Evolutionary conservation across 2,113 vertebrate species (phyloP).

Genomic region (Macquaria australasica): DNA sequence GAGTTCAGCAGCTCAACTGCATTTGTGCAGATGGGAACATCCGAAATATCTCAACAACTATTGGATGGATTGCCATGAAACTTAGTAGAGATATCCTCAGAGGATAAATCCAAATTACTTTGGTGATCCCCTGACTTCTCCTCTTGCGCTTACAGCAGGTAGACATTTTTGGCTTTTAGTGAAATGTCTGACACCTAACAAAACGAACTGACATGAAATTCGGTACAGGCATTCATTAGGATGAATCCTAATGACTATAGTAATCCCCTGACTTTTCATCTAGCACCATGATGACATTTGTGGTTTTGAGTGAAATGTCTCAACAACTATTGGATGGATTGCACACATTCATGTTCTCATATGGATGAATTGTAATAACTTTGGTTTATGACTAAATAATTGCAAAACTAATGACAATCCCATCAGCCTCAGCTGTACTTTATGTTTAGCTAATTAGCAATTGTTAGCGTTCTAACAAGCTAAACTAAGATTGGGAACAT

Average conservation of each 20-base stretch:
- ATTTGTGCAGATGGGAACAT: not conserved
- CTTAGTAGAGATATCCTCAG: not conserved
- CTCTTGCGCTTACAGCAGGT: not conserved
- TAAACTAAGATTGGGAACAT: too few species aligned
- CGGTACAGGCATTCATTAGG: not conserved
- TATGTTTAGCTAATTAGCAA: too few species aligned
- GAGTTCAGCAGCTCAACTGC: not conserved
- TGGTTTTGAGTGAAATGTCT: too few species aligned
- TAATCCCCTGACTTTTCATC: not conserved
- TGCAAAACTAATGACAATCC: too few species aligned
- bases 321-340: too few species aligned
- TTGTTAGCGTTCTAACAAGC: too few species aligned
- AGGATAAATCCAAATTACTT: not conserved
- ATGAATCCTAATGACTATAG: not conserved
- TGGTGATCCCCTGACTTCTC: not conserved
- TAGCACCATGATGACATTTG: too few species aligned
- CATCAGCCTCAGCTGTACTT: too few species aligned
- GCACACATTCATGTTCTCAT: too few species aligned
- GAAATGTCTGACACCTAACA: not conserved
- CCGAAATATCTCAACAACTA: not conserved
- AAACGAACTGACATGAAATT: not conserved
- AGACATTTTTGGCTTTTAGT: not conserved
- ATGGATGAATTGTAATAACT: too few species aligned
- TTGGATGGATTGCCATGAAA: not conserved
- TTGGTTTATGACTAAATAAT: too few species aligned